Evolutionary conservation across 2,113 vertebrate genomes (phyloP).

Genomic region (Pedetes capensis): DNA sequence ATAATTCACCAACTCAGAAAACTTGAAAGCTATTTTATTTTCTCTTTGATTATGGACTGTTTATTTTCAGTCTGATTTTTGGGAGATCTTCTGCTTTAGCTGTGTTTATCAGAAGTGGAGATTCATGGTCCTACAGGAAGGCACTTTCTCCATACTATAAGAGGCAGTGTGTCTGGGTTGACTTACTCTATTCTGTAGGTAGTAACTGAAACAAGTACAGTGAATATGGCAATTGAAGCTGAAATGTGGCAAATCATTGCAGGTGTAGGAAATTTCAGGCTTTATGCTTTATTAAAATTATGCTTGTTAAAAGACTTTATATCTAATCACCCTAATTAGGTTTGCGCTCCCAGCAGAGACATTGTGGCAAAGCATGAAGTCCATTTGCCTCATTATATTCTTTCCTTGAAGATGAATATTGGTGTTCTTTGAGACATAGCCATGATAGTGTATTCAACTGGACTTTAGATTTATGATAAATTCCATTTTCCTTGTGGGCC

Average conservation of each 20-base stretch:
- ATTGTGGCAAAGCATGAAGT: slow-evolving; percentile 4
- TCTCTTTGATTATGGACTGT: slow-evolving; percentile 51
- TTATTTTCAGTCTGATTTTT: slow-evolving; percentile 71
- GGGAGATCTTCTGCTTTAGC: slow-evolving; percentile 49
- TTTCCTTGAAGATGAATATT: not conserved
- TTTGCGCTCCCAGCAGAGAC: slow-evolving; percentile 13
- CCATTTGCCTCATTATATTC: not conserved
- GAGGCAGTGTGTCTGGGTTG: not conserved
- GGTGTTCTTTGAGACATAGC: not conserved
- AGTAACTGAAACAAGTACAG: not conserved
- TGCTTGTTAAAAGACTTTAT: slow-evolving; percentile 54
- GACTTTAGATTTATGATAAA: not conserved
- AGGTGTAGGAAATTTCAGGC: slow-evolving; percentile 47
- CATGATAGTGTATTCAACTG: not conserved
- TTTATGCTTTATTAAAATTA: slow-evolving; percentile 59
- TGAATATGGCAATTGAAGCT: slow-evolving; percentile 30
- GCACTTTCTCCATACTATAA: not conserved
- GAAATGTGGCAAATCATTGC: slow-evolving; percentile 48
- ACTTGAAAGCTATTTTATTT: slow-evolving; percentile 73
- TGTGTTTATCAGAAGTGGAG: slow-evolving; percentile 48
- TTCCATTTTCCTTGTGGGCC: not conserved
- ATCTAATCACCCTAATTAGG: slow-evolving; percentile 46
- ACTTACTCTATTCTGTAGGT: slow-evolving; percentile 39
- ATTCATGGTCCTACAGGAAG: slow-evolving; percentile 27
- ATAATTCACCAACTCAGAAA: slow-evolving; percentile 72